Evolutionary conservation across 2,113 vertebrate species (phyloP).

Genomic region (Etheostoma cragini): DNA sequence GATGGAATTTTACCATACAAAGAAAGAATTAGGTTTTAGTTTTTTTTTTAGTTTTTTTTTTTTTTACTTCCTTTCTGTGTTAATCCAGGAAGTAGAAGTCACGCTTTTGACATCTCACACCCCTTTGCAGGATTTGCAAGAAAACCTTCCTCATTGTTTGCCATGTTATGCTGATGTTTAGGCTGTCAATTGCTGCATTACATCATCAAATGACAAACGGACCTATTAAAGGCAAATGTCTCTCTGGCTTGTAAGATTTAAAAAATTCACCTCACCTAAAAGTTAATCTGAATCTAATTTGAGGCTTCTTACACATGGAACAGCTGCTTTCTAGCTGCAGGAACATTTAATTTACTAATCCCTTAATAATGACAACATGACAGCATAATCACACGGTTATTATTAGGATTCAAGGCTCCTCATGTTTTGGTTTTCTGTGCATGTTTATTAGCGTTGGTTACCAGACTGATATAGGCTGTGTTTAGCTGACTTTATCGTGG

Average conservation of each 20-base stretch:
- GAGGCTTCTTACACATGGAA: background rate
- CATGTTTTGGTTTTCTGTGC: constrained; percentile 26
- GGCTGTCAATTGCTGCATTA: constrained; percentile 8
- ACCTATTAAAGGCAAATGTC: background rate
- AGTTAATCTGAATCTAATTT: constrained; percentile 11
- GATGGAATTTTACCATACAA: background rate
- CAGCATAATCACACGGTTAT: background rate
- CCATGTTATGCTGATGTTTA: constrained; percentile 15
- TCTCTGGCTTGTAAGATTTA: background rate
- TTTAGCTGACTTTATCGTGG: constrained; percentile 64
- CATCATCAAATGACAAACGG: background rate
- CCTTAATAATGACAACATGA: background rate
- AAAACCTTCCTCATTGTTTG: constrained; percentile 27
- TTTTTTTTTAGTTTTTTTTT: too few relatives aligned
- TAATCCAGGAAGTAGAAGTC: constrained; percentile 58
- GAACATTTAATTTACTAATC: constrained; percentile 13
- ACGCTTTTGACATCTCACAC: constrained; percentile 27
- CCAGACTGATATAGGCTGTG: constrained; percentile 61
- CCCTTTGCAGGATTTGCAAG: constrained; percentile 41
- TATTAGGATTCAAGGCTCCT: background rate
- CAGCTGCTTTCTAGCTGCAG: constrained; percentile 19
- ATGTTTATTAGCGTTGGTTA: constrained; percentile 25
- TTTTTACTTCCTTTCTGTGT: constrained; percentile 45
- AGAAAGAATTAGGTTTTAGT: background rate
- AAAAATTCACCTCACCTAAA: background rate